These are phyloP conservation scores for Aplysina aerophoba DNA, from an alignment of 37 sponge, comb jelly and placozoan species.

Conservation along the genomic window DNA sequence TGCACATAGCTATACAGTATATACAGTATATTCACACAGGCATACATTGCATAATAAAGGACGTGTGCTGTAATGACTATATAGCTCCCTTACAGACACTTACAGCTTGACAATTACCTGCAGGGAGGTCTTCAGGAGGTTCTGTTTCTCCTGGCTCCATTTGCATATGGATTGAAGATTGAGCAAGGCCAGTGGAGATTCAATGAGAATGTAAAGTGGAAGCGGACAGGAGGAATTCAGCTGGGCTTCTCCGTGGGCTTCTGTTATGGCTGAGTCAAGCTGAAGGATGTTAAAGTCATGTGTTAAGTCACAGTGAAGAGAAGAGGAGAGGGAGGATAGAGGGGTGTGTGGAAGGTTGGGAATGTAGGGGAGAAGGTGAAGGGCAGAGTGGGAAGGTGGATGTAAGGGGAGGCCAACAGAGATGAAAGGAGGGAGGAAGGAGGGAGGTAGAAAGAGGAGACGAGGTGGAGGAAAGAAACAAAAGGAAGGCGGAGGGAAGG, in stretches of 20 bases:
- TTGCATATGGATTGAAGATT: slow-evolving; percentile 74
- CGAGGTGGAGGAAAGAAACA: no score
- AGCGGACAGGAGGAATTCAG: slow-evolving; percentile 35
- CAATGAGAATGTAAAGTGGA: slow-evolving; percentile 77
- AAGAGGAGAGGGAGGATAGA: not conserved
- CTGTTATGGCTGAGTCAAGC: not conserved
- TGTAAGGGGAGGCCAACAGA: not conserved
- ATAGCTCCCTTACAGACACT: no score
- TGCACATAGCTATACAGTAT: no score
- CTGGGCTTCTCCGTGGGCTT: not conserved
- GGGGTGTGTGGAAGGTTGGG: no score
- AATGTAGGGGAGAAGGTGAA: not conserved
- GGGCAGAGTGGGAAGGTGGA: slow-evolving; percentile 41
- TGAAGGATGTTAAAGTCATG: no score
- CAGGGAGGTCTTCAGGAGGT: slow-evolving; percentile 22
- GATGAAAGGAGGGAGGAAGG: slow-evolving; percentile 20
- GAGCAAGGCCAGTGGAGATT: slow-evolving; percentile 78
- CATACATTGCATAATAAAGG: no score
- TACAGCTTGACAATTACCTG: no score
- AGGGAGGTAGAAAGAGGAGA: no score
- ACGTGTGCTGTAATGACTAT: no score
- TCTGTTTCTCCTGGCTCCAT: slow-evolving; percentile 22
- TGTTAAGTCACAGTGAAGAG: not conserved
- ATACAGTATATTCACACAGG: no score
- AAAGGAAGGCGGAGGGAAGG: no score